A percentile compares a stretch with the other conserved stretches of the same genome.
Evolutionary conservation across 2,797 vertebrate genomes (phyloP).

Genomic region (Sternotherus odoratus): DNA sequence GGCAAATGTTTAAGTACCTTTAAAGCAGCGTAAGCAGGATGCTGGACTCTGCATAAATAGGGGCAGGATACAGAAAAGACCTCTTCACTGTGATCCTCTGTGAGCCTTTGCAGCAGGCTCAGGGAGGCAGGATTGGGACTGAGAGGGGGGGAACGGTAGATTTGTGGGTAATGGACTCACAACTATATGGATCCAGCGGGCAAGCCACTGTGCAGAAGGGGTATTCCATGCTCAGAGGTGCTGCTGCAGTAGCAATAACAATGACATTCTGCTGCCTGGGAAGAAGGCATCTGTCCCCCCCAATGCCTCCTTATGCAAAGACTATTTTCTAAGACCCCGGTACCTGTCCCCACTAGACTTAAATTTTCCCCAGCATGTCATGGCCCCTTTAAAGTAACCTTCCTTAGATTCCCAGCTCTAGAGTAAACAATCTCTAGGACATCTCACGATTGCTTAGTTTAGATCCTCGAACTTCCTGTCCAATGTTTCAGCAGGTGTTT

Average conservation of each 20-base stretch:
- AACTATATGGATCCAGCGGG: neutral
- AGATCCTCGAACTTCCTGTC: constrained; percentile 54
- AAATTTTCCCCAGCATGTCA: neutral
- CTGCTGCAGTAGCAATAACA: neutral
- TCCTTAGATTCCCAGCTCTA: constrained; percentile 55
- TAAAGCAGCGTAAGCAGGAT: neutral
- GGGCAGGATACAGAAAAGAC: neutral
- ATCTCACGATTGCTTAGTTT: constrained; percentile 60
- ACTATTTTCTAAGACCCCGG: neutral
- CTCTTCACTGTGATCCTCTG: rapidly evolving
- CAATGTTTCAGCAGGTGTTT: constrained; percentile 53
- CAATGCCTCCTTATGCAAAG: neutral
- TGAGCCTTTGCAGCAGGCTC: neutral
- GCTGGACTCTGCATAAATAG: neutral
- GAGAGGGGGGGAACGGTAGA: neutral
- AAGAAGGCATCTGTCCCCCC: neutral
- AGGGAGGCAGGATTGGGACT: neutral
- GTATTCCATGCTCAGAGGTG: neutral
- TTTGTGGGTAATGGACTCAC: neutral
- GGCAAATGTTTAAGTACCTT: neutral
- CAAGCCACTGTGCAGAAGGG: neutral
- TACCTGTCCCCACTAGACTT: neutral
- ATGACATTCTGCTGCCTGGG: neutral
- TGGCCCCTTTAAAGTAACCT: constrained; percentile 47
- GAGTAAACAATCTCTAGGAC: constrained; percentile 60